These are phyloP conservation scores for Catharus fuscescens DNA, from an alignment of 2,113 vertebrate genomes.

Conservation along the genomic window DNA sequence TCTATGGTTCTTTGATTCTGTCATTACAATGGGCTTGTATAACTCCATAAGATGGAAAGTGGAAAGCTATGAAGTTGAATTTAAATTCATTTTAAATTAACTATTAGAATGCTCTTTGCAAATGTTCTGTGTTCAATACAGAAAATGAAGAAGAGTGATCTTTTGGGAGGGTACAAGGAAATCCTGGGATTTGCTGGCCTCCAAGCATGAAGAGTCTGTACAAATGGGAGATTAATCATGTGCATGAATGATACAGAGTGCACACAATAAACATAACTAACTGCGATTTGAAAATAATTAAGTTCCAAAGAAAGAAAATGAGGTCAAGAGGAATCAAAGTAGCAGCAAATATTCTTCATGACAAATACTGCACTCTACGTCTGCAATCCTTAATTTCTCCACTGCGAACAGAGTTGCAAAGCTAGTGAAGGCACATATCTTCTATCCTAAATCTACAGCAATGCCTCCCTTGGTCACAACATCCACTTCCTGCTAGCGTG, in stretches of 20 bases:
- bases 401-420: background rate
- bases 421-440: background rate
- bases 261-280: background rate
- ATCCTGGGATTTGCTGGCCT: background rate
- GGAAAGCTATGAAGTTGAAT: background rate
- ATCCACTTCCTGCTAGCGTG: background rate
- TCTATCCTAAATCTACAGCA: background rate
- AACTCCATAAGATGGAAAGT: background rate
- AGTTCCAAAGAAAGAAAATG: background rate
- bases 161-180: background rate
- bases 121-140: background rate
- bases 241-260: background rate
- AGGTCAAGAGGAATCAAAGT: background rate
- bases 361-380: background rate
- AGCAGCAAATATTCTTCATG: background rate
- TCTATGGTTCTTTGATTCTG: background rate
- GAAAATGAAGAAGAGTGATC: background rate
- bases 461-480: background rate
- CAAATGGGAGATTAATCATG: background rate
- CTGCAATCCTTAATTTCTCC: background rate
- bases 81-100: background rate
- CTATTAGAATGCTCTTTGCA: background rate
- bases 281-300: background rate
- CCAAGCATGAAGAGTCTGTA: background rate
- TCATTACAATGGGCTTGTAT: background rate